Evolutionary conservation across 2,888 invertebrate species (phyloP).

Genomic region (Bimastos eiseni): DNA sequence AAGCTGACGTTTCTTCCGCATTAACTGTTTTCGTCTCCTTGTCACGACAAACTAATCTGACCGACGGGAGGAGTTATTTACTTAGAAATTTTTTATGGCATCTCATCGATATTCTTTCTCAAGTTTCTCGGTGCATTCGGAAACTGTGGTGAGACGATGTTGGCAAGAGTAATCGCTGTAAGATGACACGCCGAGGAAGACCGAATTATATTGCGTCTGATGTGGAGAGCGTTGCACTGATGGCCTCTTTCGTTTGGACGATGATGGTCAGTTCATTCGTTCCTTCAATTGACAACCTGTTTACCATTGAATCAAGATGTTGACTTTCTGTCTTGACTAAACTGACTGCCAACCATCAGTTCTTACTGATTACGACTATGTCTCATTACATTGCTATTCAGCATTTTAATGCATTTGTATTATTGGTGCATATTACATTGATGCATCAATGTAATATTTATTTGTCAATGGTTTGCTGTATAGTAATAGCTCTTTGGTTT

Average conservation of each 20-base stretch:
- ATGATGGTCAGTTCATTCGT: not conserved
- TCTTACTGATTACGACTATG: not conserved
- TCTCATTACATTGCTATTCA: too few species aligned
- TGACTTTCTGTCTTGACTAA: not conserved
- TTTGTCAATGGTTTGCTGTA: too few species aligned
- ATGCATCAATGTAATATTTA: too few species aligned
- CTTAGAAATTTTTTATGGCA: not conserved
- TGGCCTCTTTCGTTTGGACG: not conserved
- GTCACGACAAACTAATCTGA: not conserved
- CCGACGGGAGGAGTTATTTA: not conserved
- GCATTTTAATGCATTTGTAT: not conserved
- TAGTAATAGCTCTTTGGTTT: not conserved
- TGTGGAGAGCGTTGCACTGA: not conserved
- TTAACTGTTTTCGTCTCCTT: not conserved
- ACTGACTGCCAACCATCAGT: not conserved
- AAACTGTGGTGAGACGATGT: not conserved
- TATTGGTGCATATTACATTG: too few species aligned
- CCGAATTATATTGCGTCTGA: not conserved
- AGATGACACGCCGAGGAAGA: not conserved
- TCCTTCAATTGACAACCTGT: not conserved
- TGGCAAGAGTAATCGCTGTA: not conserved
- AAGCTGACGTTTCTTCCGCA: not conserved
- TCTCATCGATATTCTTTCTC: constrained; percentile 1
- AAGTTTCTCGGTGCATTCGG: not conserved
- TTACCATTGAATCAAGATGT: not conserved